Evolutionary conservation across 2,888 invertebrate species (phyloP).

Genomic region (Galeopsomyia nigrocyanea): DNA sequence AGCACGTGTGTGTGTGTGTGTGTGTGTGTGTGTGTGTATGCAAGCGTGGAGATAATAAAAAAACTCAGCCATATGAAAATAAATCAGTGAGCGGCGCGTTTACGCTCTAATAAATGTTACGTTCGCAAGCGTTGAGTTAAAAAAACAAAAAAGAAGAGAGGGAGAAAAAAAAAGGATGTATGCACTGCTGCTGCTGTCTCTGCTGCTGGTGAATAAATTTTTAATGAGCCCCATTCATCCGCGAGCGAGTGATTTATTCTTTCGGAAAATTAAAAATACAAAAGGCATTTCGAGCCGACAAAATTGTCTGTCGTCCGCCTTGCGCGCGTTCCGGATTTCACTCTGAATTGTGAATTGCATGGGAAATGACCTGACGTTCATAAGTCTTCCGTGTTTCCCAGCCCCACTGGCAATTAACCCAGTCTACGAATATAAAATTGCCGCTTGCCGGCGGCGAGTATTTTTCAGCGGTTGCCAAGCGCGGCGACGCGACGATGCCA

Average conservation of each 20-base stretch:
- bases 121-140: too few relatives aligned
- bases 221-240: conserved; percentile 18
- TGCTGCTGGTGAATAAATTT: conserved; percentile 6
- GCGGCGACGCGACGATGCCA: too few relatives aligned
- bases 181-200: too few relatives aligned
- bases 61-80: too few relatives aligned
- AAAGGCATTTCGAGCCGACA: conserved; percentile 28
- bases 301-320: conserved; percentile 11
- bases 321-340: conserved; percentile 7
- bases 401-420: conserved; percentile 20
- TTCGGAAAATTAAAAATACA: conserved; percentile 32
- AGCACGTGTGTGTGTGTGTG: too few relatives aligned
- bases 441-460: neutral
- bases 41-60: too few relatives aligned
- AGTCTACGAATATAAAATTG: neutral
- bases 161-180: too few relatives aligned
- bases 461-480: too few relatives aligned
- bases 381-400: conserved; percentile 15
- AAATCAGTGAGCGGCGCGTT: too few relatives aligned
- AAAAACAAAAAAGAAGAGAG: too few relatives aligned
- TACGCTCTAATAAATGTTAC: too few relatives aligned
- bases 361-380: conserved; percentile 25
- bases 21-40: too few relatives aligned
- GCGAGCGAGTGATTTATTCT: conserved; percentile 23
- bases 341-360: conserved; percentile 32